Evolutionary conservation across 2,888 invertebrate genomes (phyloP), one percentile per base, ranked within the genome.

Genomic region (Hermodice carunculata): DNA sequence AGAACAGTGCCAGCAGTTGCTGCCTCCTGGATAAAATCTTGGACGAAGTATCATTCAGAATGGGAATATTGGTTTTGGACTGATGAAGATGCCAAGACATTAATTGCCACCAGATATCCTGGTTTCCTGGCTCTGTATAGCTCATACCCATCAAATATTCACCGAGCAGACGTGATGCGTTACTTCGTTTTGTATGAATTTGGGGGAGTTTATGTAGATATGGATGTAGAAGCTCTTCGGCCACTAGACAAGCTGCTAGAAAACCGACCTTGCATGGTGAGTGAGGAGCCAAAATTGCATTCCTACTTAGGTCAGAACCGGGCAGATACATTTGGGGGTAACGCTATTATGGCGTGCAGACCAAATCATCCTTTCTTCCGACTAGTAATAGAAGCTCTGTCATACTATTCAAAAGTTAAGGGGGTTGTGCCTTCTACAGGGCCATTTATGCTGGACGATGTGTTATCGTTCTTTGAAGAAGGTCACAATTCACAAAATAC

Each of bases 31-130:
- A 71, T 74, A 24, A 29, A 76, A 61, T 76, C 81, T 0, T 85
- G 84, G 84, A 59, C 67, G 11, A 57, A 69, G 11, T 68, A 75
- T 28, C 78, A 85, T 63, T 83, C 83, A 3, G 79, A 75, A 26
- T 85, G 83, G 81, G 76, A 80, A 56, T 82, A 84, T 62, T 81
- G 79, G 78, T 69, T 85, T 22, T 85, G 85, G 85, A 84, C 83
- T 11, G 80, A 82, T 65, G 74, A 75, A 11, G 81, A 78, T 67
- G 82, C 81, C 3, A 66, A 78, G 37, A 51, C 68, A 22, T 70
- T 85, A 4, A 78, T 85, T 28, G 66, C 69, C 6, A 75, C 77
- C 3, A 72, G 76, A 43, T 81, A 81, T 70, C 64, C 66, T 0
- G 52, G 54, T 6, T 61, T 58, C 28, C 48, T 63, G 5, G 19